Percentiles rank a stretch among this genome's conserved stretches.
phyloP scores from a whole-genome alignment of 2,113 vertebrate genomes.

The Oncorhynchus clarkii region DNA sequence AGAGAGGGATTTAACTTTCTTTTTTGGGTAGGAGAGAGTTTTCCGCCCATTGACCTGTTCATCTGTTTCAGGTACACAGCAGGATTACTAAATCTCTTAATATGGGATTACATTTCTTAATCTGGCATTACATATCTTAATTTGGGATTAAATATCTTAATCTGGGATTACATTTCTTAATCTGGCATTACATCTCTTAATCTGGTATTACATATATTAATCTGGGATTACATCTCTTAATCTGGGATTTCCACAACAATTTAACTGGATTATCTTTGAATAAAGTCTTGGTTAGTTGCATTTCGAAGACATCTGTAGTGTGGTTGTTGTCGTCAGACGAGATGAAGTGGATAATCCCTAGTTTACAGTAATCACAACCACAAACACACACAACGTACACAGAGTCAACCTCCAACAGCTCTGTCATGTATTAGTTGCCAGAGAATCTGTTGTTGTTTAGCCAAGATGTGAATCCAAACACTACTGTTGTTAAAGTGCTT shows the following conservation, averaged over 20 bases:
- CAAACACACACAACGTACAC: no score
- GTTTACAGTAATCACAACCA: no score
- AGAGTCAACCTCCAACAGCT: not conserved
- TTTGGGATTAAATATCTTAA: not conserved
- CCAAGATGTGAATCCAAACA: not conserved
- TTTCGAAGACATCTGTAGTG: conserved; percentile 37
- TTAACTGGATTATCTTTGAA: not conserved
- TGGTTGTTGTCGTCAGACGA: not conserved
- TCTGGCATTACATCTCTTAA: no score
- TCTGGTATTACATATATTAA: no score
- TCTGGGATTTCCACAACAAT: not conserved
- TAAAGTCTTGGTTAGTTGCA: conserved; percentile 10
- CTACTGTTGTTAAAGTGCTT: not conserved
- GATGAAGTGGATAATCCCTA: conserved; percentile 16
- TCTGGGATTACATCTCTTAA: no score
- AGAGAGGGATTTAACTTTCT: no score
- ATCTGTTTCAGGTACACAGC: not conserved
- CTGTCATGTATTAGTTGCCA: not conserved
- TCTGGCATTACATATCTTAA: no score
- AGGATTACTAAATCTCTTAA: not conserved
- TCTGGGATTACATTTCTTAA: not conserved
- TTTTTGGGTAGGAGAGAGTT: no score
- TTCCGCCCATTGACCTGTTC: no score
- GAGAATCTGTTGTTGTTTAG: not conserved
- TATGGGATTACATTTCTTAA: not conserved